Evolutionary conservation across 37 sponge, comb jelly and placozoan species (phyloP).

Genomic region (Halisarca cf. caerulea): DNA sequence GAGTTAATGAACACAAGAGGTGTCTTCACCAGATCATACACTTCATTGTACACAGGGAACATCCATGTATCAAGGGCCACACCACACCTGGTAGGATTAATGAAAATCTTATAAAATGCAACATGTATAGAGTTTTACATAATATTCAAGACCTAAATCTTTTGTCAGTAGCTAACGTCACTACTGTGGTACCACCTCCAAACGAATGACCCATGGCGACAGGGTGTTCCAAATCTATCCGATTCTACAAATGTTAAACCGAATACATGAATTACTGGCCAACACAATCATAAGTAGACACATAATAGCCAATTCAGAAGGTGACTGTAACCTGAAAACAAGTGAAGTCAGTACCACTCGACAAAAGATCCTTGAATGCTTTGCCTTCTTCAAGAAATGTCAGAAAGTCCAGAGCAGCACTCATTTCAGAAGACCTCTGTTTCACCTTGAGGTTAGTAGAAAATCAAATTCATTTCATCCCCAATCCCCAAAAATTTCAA

Average conservation of each 20-base stretch:
- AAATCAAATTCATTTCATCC: no score
- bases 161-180: constrained; percentile 57
- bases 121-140: background rate
- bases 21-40: constrained; percentile 36
- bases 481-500: no score
- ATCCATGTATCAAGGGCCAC: constrained; percentile 75
- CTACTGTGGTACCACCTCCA: constrained; percentile 67
- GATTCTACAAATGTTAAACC: constrained; percentile 17
- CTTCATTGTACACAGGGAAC: constrained; percentile 56
- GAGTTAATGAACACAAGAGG: constrained; percentile 80
- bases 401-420: constrained; percentile 47
- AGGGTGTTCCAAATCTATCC: constrained; percentile 44
- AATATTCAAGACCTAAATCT: constrained; percentile 51
- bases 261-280: no score
- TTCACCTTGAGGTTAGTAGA: background rate
- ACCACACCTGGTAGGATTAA: constrained; percentile 56
- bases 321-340: constrained; percentile 63
- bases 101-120: no score
- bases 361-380: constrained; percentile 46
- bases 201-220: constrained; percentile 79
- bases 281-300: no score
- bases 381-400: constrained; percentile 44
- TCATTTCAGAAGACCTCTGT: constrained; percentile 38
- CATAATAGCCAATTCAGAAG: no score
- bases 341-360: constrained; percentile 36